Base-by-base conservation (phyloP, 2,888 invertebrate genomes). In the Dasypogon diadema region DNA sequence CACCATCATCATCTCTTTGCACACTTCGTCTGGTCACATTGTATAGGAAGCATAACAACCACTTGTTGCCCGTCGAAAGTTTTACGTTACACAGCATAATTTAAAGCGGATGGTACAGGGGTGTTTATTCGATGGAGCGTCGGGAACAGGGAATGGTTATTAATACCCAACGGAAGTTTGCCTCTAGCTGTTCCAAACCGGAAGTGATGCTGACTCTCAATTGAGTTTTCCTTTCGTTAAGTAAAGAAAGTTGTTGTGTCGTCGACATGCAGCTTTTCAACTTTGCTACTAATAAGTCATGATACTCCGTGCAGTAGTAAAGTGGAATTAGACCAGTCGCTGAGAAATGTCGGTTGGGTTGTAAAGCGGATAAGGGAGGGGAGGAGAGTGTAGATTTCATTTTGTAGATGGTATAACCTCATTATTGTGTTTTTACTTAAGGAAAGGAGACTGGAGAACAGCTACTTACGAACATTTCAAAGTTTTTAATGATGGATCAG, bases 161-260 rank as follows among this genome's bases (percentile, higher is more conserved):
- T 65, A 65, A 65, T 65, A 46, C 65, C 21, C 24, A 65, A 46
- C 65, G 65, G 65, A 65, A 65, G 65, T 46, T 65, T 48, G 26
- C 65, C 65, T 48, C 24, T 22, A 65, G 46, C 65, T 65, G 65
- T 65, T 65, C 65, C 65, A 48, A 48, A 65, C 18, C 65, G 72
- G 72, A 73, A 73, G 72, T 73, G 56, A 42, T 56, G 56, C 42
- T 73, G 72, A 73, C 72, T 73, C 56, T 73, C 56, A 73, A 73
- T 73, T 56, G 72, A 73, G 37, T 73, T 73, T 56, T 65, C 65
- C 65, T 65, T 65, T 65, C 65, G 48, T 22, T 65, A 10, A 65
- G 46, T 65, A 46, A 65, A 65, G 65, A 65, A 65, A 65, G 24
- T 65, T 65, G 65, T 65, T 65, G 65, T 65, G 65, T 14, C 46